A percentile compares a stretch with the other conserved stretches of the same genome.
phyloP scores from a whole-genome alignment of 2,113 vertebrate species.

The Anhinga rufa region DNA sequence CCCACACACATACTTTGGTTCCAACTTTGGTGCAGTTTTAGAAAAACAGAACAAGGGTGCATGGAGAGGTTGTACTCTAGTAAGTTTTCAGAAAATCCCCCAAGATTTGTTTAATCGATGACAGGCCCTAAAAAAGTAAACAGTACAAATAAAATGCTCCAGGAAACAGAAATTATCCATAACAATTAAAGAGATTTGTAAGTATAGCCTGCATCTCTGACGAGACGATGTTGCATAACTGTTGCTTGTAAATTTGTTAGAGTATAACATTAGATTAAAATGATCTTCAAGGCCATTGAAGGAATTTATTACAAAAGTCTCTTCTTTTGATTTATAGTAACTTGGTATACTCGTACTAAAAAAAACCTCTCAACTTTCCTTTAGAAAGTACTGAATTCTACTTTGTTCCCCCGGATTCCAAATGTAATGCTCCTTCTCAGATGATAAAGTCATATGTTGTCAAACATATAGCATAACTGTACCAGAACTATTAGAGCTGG shows the following conservation, averaged over 20 bases:
- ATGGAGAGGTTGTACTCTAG: background rate
- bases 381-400: background rate
- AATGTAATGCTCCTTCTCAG: background rate
- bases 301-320: background rate
- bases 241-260: background rate
- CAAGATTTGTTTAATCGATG: background rate
- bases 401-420: background rate
- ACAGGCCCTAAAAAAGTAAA: background rate
- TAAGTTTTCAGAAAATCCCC: background rate
- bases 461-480: constrained; percentile 19
- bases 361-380: background rate
- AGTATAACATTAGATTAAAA: background rate
- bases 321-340: background rate
- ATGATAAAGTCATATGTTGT: constrained; percentile 2
- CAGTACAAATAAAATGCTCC: constrained; percentile 2
- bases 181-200: background rate
- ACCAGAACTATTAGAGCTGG: background rate
- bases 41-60: background rate
- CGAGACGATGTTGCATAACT: background rate
- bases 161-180: background rate
- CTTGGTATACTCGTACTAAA: background rate
- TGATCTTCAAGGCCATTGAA: background rate
- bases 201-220: background rate
- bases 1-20: constrained; percentile 31
- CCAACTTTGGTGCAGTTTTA: background rate